These are phyloP conservation scores for Gandaritis pyraliata DNA, from an alignment of 2,888 invertebrate species.

Conservation along the genomic window DNA sequence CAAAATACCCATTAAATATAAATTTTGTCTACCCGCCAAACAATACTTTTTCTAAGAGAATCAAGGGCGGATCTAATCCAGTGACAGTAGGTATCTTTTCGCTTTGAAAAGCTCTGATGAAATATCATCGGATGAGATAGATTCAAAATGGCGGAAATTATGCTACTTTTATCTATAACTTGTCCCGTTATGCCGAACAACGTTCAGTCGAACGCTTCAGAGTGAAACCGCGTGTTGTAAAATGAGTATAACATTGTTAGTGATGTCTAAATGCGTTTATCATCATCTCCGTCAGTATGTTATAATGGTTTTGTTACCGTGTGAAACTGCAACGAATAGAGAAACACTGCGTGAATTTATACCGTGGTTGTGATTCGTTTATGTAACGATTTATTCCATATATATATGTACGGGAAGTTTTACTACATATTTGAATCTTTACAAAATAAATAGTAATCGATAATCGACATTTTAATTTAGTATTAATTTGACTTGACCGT, in stretches of 20 bases:
- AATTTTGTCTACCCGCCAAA: too few relatives aligned
- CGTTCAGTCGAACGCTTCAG: too few relatives aligned
- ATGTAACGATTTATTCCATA: neutral
- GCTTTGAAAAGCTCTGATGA: too few relatives aligned
- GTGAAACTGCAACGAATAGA: constrained; percentile 35
- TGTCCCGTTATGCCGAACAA: too few relatives aligned
- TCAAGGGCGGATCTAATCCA: too few relatives aligned
- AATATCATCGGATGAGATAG: too few relatives aligned
- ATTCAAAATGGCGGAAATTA: too few relatives aligned
- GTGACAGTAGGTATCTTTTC: too few relatives aligned
- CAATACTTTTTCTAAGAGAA: too few relatives aligned
- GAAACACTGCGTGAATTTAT: constrained; percentile 29
- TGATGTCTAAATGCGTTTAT: neutral
- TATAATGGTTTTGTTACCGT: constrained; percentile 30
- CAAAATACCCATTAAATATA: too few relatives aligned
- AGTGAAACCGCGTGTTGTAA: neutral
- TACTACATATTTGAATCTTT: neutral
- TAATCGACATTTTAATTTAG: neutral
- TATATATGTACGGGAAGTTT: neutral
- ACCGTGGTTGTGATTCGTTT: constrained; percentile 20
- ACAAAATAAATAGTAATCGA: neutral
- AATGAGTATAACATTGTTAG: constrained; percentile 11
- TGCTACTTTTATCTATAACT: too few relatives aligned
- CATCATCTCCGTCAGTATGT: constrained; percentile 1
- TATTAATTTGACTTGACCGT: neutral